Evolutionary conservation across 2,797 vertebrate species (phyloP).

Genomic region (Melanotaenia trifasciata): DNA sequence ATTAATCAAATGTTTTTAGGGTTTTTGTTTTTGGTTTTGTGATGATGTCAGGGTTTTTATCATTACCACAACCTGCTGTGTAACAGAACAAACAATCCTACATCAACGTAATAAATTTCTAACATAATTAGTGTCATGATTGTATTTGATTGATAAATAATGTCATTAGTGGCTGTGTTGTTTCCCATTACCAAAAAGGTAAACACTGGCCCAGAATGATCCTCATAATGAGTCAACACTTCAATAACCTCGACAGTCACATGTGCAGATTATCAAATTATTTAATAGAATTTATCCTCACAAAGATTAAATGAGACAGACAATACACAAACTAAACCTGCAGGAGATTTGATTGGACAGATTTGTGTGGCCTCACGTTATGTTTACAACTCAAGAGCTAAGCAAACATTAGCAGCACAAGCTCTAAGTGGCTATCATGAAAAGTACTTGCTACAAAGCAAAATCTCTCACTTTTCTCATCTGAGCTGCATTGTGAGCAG

Average conservation of each 20-base stretch:
- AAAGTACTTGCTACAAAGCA: slow-evolving; percentile 1
- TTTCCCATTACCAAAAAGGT: slow-evolving; percentile 59
- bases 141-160: slow-evolving; percentile 62
- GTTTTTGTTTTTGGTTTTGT: slow-evolving; percentile 30
- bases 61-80: slow-evolving; percentile 33
- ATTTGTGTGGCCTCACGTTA: slow-evolving; percentile 54
- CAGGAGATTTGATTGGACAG: slow-evolving; percentile 56
- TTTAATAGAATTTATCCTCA: slow-evolving; percentile 61
- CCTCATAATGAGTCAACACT: slow-evolving; percentile 68
- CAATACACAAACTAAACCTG: slow-evolving; percentile 48
- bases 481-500: slow-evolving; percentile 20
- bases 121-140: slow-evolving; percentile 24
- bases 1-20: slow-evolving; percentile 22
- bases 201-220: slow-evolving; percentile 67
- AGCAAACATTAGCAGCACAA: slow-evolving; percentile 47
- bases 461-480: slow-evolving; percentile 34
- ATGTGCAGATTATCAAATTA: slow-evolving; percentile 62
- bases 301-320: slow-evolving; percentile 40
- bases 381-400: slow-evolving; percentile 36
- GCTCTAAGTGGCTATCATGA: slow-evolving; percentile 47
- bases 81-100: slow-evolving; percentile 45
- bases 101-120: slow-evolving; percentile 38
- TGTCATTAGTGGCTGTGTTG: slow-evolving; percentile 51
- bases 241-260: slow-evolving; percentile 54
- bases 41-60: slow-evolving; percentile 32